Base-by-base conservation (phyloP, 2,113 vertebrate genomes). In the Abramis brama region DNA sequence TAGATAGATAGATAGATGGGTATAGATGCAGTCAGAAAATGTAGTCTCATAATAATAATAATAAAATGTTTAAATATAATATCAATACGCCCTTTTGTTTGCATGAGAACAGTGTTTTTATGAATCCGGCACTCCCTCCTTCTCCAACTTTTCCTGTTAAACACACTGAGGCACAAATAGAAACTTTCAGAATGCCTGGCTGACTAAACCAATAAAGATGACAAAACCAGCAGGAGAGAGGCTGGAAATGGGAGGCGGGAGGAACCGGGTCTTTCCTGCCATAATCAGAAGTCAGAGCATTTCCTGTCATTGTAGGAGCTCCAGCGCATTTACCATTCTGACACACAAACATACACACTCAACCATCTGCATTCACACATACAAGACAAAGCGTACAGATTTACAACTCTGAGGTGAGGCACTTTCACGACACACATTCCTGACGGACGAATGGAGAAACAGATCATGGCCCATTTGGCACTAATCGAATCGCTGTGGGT, bases 281-380 rank as follows among this genome's bases (percentile, higher is more conserved):
- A 92, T 94, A 94, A 95, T 95, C 94, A 95, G 90, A 93, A 92
- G 89, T 92, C 91, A 82, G 91, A 93, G 92, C 80, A 89, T 93
- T 95, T 95, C 95, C 95, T 95, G 83, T 92, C 93, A 95, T 95
- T 95, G 94, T 95, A 87, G 90, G 52, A 88, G 90, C 90, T 92
- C 90, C 84, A 90, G 89, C 85, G 87, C 92, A 92, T 91, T 92
- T 93, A 91, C 89, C 87, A 85, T 64, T 19, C 62, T 87, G 83
- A 88, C 82, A 80, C 82, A 89, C 84, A 84, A 43, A 60, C 79
- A 71, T 36, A 21, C 33, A 83, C 78, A 75, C 84, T 84, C 71
- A 79, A 59, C 13, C n/a, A 45, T 25, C 47, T 27, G 79, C 39
- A 70, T 79, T 77, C 82, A 39, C 13, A 79, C 27, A 45, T 68